A percentile compares a stretch with the other conserved stretches of the same genome.
phyloP scores from a whole-genome alignment of 2,888 invertebrate species.

The Seira ritae region DNA sequence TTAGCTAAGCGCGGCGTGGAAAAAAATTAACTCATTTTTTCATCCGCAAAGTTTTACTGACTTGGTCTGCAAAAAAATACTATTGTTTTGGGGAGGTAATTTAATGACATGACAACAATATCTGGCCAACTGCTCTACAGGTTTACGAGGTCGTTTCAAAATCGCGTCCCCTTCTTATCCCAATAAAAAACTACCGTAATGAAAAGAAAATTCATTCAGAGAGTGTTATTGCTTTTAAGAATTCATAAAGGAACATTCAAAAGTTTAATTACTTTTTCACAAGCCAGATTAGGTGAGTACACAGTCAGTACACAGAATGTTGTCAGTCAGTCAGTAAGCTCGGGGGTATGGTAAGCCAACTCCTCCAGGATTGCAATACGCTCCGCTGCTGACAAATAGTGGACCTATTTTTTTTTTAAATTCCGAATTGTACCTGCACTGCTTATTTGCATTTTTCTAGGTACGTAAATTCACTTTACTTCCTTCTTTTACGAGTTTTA shows the following conservation, averaged over 20 bases:
- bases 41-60: neutral
- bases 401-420: neutral
- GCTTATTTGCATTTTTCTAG: neutral
- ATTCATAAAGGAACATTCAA: neutral
- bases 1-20: neutral
- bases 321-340: neutral
- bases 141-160: slow-evolving; percentile 26
- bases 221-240: neutral
- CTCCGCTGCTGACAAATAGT: slow-evolving; percentile 5
- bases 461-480: neutral
- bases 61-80: slow-evolving; percentile 12
- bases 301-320: neutral
- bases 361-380: neutral
- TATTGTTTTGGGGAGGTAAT: neutral
- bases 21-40: slow-evolving; percentile 6
- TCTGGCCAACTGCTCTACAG: neutral
- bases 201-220: slow-evolving; percentile 40
- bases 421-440: neutral
- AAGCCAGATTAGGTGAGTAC: slow-evolving; percentile 21
- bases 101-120: neutral
- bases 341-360: neutral
- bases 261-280: slow-evolving; percentile 53
- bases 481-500: neutral
- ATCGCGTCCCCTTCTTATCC: slow-evolving; percentile 24
- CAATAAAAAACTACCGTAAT: too few relatives aligned